Evolutionary conservation across 2,888 invertebrate genomes (phyloP), one percentile per base, ranked within the genome.

Genomic region (Phortica okadai): DNA sequence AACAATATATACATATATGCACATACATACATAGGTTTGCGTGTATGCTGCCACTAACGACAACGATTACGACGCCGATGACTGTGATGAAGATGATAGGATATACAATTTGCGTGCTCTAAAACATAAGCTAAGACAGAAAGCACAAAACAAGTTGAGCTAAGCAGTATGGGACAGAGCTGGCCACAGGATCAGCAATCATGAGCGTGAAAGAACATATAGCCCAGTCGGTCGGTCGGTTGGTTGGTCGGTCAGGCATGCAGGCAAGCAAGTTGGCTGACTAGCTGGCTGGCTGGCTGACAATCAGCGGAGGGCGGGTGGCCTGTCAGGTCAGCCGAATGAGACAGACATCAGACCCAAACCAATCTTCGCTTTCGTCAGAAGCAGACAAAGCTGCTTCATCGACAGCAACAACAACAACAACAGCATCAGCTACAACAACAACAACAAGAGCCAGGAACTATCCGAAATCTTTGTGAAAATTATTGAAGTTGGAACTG

Each of bases 401-500:
- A 33, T 33, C 33, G 33, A 33, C 33, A 33, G 33, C 33, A 33
- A 33, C 33, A 33, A 33, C 33, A 33, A 33, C 33, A 33, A 1
- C 33, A 33, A 1, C 33, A 33, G 4, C 33, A 33, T 2, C 33
- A 33, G n/a, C n/a, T n/a, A 33, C 2, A 33, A 5, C 33, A 33
- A 33, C 33, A 33, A 33, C 33, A 33, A 33, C 33, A 33, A 33
- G 33, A 33, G 33, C 33, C 79, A 79, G 78, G 81, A 82, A 80
- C 82, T 83, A 79, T 81, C 80, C 82, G 81, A 82, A 82, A 82
- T 82, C 80, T 82, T 80, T 81, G 81, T 82, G 82, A 82, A 82
- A 83, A 84, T 82, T 82, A 79, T 80, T 81, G 59, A 82, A 81
- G 82, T 82, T 80, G 81, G 80, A 78, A 76, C 81, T 81, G 78